Percentiles rank a stretch among this genome's conserved stretches.
Evolutionary conservation across 1,140 invertebrate genomes (phyloP).

Genomic region (Proales similis): DNA sequence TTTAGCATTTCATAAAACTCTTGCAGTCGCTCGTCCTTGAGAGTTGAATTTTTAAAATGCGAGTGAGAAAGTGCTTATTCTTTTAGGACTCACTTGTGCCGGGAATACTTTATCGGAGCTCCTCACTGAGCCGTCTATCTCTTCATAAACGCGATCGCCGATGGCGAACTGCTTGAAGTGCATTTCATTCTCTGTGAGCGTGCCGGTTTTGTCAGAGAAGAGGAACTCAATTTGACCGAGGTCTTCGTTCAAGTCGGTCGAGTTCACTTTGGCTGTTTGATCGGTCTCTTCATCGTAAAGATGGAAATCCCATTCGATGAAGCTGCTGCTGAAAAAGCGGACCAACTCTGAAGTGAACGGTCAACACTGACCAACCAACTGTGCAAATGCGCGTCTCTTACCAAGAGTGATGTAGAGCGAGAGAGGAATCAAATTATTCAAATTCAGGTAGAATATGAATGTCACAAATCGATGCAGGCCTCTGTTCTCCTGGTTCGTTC

Average conservation of each 20-base stretch:
- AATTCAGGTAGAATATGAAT: constrained; percentile 26
- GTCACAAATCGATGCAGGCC: constrained; percentile 14
- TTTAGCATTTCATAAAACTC: constrained; percentile 15
- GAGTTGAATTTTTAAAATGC: no score
- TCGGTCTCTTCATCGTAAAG: constrained; percentile 37
- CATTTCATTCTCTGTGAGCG: constrained; percentile 67
- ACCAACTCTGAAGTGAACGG: neutral
- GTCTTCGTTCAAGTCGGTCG: constrained; percentile 66
- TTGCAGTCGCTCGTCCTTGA: neutral
- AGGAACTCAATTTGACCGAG: constrained; percentile 83
- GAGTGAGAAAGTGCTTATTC: no score
- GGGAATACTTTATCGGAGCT: no score
- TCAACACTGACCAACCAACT: neutral
- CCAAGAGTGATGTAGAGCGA: constrained; percentile 34
- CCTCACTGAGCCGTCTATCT: constrained; percentile 7
- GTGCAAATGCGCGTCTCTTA: neutral
- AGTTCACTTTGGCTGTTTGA: constrained; percentile 56
- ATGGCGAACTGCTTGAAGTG: constrained; percentile 62
- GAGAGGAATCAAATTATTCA: constrained; percentile 37
- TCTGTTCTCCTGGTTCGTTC: neutral
- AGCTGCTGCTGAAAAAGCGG: constrained; percentile 13
- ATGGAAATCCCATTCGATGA: constrained; percentile 28
- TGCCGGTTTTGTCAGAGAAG: constrained; percentile 75
- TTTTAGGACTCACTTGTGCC: no score
- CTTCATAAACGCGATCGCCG: constrained; percentile 48